A percentile compares a stretch with the other conserved stretches of the same genome.
These are phyloP conservation scores for Drosophila kohkoa DNA, from an alignment of 1,140 invertebrate genomes.

Conservation along the genomic window DNA sequence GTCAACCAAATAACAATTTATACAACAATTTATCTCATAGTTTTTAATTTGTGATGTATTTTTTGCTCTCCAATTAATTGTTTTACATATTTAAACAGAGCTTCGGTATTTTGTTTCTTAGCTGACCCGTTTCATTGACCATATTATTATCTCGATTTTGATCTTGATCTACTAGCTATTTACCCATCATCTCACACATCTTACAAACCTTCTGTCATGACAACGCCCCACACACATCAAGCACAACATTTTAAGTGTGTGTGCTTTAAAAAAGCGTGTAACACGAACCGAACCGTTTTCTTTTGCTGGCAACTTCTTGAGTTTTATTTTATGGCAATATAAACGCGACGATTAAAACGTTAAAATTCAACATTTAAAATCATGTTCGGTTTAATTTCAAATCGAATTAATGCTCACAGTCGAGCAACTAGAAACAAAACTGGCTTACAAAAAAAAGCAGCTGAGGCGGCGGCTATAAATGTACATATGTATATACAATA, in stretches of 20 bases:
- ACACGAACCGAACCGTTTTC: slow-evolving; percentile 71
- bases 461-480: slow-evolving; percentile 53
- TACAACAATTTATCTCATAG: too few relatives aligned
- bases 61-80: slow-evolving; percentile 14
- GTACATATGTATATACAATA: slow-evolving; percentile 22
- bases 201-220: slow-evolving; percentile 25
- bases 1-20: too few relatives aligned
- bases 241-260: slow-evolving; percentile 41
- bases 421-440: slow-evolving; percentile 49
- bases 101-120: neutral
- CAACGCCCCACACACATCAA: slow-evolving; percentile 20
- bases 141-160: neutral
- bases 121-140: neutral
- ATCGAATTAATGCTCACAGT: slow-evolving; percentile 63
- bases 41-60: too few relatives aligned
- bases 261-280: slow-evolving; percentile 61
- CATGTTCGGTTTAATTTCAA: slow-evolving; percentile 81
- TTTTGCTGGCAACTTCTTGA: slow-evolving; percentile 51
- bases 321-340: slow-evolving; percentile 79
- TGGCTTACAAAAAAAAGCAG: slow-evolving; percentile 33
- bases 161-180: slow-evolving; percentile 8
- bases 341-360: slow-evolving; percentile 82
- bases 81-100: neutral
- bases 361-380: slow-evolving; percentile 82
- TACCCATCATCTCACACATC: slow-evolving; percentile 18